These are phyloP conservation scores for Phanerotoma sp. DNA, from an alignment of 2,888 invertebrate genomes.

Conservation along the genomic window DNA sequence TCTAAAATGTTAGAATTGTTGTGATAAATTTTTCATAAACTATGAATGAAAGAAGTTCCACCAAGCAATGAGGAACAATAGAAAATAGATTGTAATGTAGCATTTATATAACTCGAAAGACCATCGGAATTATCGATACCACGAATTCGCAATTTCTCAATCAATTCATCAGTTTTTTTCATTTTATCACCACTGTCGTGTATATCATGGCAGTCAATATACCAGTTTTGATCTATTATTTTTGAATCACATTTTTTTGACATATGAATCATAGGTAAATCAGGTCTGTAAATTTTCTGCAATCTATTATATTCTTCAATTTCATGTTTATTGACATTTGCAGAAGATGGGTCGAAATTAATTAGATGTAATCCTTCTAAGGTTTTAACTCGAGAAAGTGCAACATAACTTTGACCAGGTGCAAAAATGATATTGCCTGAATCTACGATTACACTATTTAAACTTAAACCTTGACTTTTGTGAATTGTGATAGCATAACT, in stretches of 20 bases:
- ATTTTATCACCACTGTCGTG: not conserved
- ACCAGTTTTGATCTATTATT: not conserved
- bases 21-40: too few relatives aligned
- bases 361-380: not conserved
- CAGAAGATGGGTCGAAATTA: not conserved
- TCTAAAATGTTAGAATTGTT: too few relatives aligned
- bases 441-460: not conserved
- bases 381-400: not conserved
- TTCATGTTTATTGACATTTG: not conserved
- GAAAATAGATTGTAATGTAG: not conserved
- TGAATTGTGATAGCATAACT: slow-evolving; percentile 10
- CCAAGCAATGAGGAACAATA: too few relatives aligned
- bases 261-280: not conserved
- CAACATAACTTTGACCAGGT: not conserved
- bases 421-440: slow-evolving; percentile 1
- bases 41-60: too few relatives aligned
- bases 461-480: slow-evolving; percentile 6
- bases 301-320: slow-evolving; percentile 1
- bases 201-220: not conserved
- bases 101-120: not conserved
- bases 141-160: not conserved
- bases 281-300: not conserved
- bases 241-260: not conserved
- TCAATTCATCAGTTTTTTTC: not conserved
- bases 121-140: not conserved